Base-by-base conservation (phyloP, 2,888 invertebrate species). In the Pegoplata infirma region DNA sequence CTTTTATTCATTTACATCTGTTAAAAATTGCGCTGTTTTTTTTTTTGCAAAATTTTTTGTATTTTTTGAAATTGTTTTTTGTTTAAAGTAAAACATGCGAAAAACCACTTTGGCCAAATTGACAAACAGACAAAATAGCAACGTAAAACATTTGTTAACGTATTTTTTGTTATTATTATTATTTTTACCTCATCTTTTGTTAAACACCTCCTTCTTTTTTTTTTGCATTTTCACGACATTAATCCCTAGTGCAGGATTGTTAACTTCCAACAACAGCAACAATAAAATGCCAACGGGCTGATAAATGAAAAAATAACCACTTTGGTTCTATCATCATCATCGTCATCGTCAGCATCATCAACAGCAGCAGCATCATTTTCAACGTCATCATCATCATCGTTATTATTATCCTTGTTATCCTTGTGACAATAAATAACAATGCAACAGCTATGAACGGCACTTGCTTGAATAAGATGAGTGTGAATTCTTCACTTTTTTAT, bases 21-120 rank as follows among this genome's bases (percentile, higher is more conserved):
- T 23, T 53, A 58, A 56, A 78, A 59, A 74, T 74, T 80, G 55
- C 63, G 46, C 67, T 73, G n/a, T n/a, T n/a, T n/a, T n/a, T n/a
- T n/a, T n/a, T 79, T 81, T 76, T 74, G 23, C 1, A 40, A n/a
- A n/a, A 40, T 32, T 68, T 36, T 19, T 66, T 40, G 14, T 32
- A 14, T 23, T 53, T 59, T 44, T 55, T 64, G 3, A 23, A 36
- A n/a, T 49, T 21, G 40, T 36, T 63, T 7, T 73, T 75, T 86
- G 85, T 86, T 82, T 83, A 84, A 83, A 86, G 84, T 86, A 86
- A 87, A 87, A 86, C 86, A 88, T 84, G 87, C 87, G 87, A 87
- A 87, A 87, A 87, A 87, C 87, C 87, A 87, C 87, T 87, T 88
- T 86, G 86, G 85, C 87, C 85, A 86, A 87, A 87, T 87, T 87